Evolutionary conservation across 2,888 invertebrate species (phyloP).

Genomic region (Erebia palarica): DNA sequence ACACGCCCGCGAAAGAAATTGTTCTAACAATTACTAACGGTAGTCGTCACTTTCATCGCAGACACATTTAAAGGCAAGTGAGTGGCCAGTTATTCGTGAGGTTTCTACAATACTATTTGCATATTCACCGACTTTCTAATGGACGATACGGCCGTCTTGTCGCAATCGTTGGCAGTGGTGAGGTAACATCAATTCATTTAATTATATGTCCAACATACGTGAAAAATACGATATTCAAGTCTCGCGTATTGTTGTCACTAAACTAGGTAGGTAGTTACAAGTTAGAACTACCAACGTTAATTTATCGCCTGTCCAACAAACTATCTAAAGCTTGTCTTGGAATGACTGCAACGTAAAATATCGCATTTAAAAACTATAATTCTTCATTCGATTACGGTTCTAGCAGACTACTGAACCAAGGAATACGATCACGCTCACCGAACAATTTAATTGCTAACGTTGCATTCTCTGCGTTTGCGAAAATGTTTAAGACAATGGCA

Average conservation of each 20-base stretch:
- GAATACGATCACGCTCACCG: conserved; percentile 47
- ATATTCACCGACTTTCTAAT: conserved; percentile 83
- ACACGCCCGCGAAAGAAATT: conserved; percentile 64
- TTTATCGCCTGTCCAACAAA: not conserved
- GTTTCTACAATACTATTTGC: conserved; percentile 83
- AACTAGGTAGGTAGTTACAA: not conserved
- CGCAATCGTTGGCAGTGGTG: conserved; percentile 76
- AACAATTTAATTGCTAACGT: conserved; percentile 48
- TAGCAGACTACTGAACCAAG: conserved; percentile 52
- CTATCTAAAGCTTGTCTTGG: conserved; percentile 48
- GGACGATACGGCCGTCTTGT: conserved; percentile 80
- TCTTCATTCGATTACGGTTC: conserved; percentile 58
- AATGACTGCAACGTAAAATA: conserved; percentile 55
- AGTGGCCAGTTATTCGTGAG: conserved; percentile 82
- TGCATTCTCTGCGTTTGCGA: conserved; percentile 55
- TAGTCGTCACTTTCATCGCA: conserved; percentile 81
- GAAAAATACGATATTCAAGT: conserved; percentile 63
- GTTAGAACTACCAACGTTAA: no score
- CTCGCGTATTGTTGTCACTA: conserved; percentile 66
- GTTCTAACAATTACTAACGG: conserved; percentile 78
- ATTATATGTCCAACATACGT: conserved; percentile 57
- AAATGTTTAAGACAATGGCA: conserved; percentile 51
- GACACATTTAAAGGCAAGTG: conserved; percentile 79
- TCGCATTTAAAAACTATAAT: conserved; percentile 62
- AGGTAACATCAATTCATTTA: conserved; percentile 80